Base-by-base conservation (phyloP, 2,797 vertebrate species). In the Microctenopoma lineatum region DNA sequence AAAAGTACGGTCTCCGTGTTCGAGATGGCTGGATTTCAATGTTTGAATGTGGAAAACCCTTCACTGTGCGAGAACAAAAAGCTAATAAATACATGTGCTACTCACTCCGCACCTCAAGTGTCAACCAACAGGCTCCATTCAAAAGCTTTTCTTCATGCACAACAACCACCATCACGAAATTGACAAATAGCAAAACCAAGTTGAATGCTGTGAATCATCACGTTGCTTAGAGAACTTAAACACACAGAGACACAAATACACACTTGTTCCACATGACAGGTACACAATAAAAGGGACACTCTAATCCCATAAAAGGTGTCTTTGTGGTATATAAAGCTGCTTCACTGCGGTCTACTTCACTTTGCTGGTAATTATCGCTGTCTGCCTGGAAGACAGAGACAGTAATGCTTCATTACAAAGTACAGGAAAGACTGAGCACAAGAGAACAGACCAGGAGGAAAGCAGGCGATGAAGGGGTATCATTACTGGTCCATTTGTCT, bases 221-320 rank as follows among this genome's bases (percentile, higher is more conserved):
- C 4, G 59, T 84, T 81, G 69, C 80, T 63, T 46, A 16, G 57
- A 76, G 66, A 87, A 88, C 74, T 7, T n/a, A 41, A 56, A 59
- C 39, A 44, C 57, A 44, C 62, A 13, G 0, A 50, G 46, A 38
- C 45, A 59, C 34, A 63, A 51, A 79, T 48, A 59, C 16, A 45
- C 42, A 53, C 64, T 42, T 32, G 66, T 77, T 75, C 71, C 74
- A 66, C 64, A 62, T 57, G 59, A 79, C 72, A 80, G 70, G 63
- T 75, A 75, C 70, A 80, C 77, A 82, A 75, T 80, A 73, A 85
- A 81, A 79, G 48, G 75, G 67, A 66, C 71, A 71, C 59, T 86
- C 59, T 89, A 91, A 93, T 94, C 87, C 92, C 85, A 84, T 92
- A 88, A 92, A 93, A 90, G 84, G 83, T 82, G 82, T 83, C 83